These are phyloP conservation scores for Microlaimidae sp. DNA, from an alignment of 2,888 invertebrate genomes.

Conservation along the genomic window DNA sequence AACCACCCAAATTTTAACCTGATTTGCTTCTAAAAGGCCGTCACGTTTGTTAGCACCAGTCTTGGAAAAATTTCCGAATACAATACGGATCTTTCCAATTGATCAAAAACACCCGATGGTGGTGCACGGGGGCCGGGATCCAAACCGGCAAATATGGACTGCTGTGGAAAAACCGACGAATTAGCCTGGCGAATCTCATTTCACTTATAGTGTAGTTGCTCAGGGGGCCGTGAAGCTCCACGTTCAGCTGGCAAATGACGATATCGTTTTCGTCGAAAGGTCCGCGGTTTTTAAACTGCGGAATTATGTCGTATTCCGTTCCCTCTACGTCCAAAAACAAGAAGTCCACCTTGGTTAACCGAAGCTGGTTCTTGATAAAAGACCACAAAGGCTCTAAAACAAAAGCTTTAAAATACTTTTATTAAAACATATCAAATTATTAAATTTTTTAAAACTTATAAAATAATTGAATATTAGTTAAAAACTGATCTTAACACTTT, in stretches of 20 bases:
- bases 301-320: constrained; percentile 9
- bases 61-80: constrained; percentile 6
- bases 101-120: constrained; percentile 9
- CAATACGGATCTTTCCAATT: constrained; percentile 9
- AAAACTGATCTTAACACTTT: too few species aligned
- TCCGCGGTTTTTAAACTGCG: not conserved
- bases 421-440: too few species aligned
- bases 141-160: constrained; percentile 7
- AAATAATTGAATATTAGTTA: too few species aligned
- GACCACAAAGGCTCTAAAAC: too few species aligned
- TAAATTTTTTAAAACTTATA: too few species aligned
- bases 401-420: too few species aligned
- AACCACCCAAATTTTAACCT: too few species aligned
- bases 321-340: constrained; percentile 15
- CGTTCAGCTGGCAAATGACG: constrained; percentile 9
- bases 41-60: too few species aligned
- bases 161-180: not conserved
- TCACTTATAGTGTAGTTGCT: not conserved
- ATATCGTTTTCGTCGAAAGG: not conserved
- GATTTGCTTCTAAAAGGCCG: too few species aligned
- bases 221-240: constrained; percentile 12
- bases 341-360: constrained; percentile 9
- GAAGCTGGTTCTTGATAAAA: too few species aligned
- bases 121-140: constrained; percentile 3
- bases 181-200: not conserved